Conservation (phyloP, 2,888 invertebrate species). For the Harmothoe impar region DNA sequence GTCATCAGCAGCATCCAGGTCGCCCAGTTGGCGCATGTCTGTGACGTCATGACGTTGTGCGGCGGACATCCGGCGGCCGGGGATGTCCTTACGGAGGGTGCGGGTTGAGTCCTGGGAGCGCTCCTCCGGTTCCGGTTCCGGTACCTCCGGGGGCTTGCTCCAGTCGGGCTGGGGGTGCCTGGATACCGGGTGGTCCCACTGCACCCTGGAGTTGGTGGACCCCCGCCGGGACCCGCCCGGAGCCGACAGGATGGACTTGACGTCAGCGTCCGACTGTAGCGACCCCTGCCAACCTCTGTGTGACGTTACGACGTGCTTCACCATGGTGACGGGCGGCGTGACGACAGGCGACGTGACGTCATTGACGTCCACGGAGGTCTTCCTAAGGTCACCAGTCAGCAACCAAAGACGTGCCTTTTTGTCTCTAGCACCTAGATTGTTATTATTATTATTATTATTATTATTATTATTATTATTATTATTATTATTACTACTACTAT, state of each 20-base stretch:
- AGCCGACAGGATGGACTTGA: not conserved
- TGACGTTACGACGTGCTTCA: not conserved
- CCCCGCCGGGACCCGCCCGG: not conserved
- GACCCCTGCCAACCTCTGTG: not conserved
- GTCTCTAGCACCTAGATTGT: constrained; percentile 16
- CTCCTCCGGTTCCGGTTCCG: not conserved
- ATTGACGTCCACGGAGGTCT: not conserved
- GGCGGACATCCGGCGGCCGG: not conserved
- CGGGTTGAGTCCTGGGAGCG: not conserved
- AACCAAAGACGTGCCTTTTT: not conserved
- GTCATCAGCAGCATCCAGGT: not conserved
- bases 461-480: too few relatives aligned
- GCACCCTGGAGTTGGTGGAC: not conserved
- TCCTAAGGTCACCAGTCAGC: not conserved
- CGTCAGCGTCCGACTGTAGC: not conserved
- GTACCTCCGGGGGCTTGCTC: too few relatives aligned
- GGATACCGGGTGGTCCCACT: not conserved
- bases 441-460: not conserved
- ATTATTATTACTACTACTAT: too few relatives aligned
- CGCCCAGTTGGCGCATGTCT: not conserved
- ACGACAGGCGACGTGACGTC: not conserved
- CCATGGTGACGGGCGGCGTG: too few relatives aligned
- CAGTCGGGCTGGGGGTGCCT: not conserved
- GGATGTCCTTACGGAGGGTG: not conserved
- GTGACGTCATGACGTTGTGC: not conserved